These are phyloP conservation scores for Ciconia stormi DNA, from an alignment of 2,113 vertebrate species.

Conservation along the genomic window DNA sequence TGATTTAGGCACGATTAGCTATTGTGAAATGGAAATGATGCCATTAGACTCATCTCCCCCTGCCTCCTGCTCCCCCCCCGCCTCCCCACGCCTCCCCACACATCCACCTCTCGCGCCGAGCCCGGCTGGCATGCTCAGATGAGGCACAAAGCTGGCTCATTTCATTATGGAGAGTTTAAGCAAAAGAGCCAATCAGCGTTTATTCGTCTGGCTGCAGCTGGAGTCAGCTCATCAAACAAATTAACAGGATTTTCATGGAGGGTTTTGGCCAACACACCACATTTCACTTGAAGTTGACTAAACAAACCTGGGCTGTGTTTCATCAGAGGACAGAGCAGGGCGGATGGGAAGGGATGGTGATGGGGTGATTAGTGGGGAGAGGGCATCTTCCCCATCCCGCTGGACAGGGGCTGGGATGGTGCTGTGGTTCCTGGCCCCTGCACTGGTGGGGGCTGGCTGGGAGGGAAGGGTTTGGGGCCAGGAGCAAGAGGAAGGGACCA, in stretches of 20 bases:
- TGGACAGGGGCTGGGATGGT: neutral
- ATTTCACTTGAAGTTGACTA: neutral
- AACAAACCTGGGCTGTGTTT: constrained; percentile 29
- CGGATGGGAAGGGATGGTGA: neutral
- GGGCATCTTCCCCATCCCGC: neutral
- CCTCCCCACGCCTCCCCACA: neutral
- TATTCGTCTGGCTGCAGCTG: constrained; percentile 58
- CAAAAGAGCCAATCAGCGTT: constrained; percentile 44
- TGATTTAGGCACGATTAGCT: constrained; percentile 57
- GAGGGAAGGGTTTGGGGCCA: neutral
- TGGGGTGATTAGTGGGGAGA: neutral
- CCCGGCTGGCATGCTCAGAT: neutral
- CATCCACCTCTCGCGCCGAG: neutral
- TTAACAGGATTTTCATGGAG: constrained; percentile 52
- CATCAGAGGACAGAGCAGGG: neutral
- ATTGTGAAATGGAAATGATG: constrained; percentile 44
- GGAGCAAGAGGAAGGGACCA: neutral
- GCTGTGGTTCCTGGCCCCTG: neutral
- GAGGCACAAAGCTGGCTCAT: neutral
- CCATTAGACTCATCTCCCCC: constrained; percentile 1
- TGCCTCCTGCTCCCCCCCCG: neutral
- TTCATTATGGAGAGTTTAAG: neutral
- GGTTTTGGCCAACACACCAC: neutral
- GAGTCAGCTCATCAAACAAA: constrained; percentile 63
- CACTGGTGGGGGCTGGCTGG: neutral